phyloP scores from a whole-genome alignment of 2,888 invertebrate genomes.

The Anoplius nigerrimus region DNA sequence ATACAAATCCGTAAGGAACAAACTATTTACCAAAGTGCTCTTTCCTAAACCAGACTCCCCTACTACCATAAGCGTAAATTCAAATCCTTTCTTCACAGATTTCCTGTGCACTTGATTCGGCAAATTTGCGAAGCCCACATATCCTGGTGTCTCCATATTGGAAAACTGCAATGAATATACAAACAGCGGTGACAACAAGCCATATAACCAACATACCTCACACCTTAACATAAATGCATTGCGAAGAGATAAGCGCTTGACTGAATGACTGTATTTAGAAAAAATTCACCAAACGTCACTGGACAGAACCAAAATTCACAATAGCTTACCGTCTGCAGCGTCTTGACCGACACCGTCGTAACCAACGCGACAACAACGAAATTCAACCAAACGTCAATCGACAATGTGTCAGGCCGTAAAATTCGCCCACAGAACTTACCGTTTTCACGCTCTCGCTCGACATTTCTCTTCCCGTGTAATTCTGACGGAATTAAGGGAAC shows the following conservation, averaged over 20 bases:
- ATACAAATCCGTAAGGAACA: conserved; percentile 96
- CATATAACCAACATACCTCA: not conserved
- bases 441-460: conserved; percentile 72
- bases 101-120: conserved; percentile 98
- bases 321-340: too few species aligned
- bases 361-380: too few species aligned
- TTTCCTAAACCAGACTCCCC: conserved; percentile 94
- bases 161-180: conserved; percentile 81
- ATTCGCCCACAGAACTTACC: conserved; percentile 50
- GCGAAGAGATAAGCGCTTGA: conserved; percentile 12
- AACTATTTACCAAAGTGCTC: conserved; percentile 95
- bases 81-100: conserved; percentile 98
- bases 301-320: not conserved
- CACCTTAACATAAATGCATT: not conserved
- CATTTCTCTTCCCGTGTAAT: conserved; percentile 50
- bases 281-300: conserved; percentile 17
- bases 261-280: conserved; percentile 1
- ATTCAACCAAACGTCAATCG: too few species aligned
- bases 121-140: conserved; percentile 94
- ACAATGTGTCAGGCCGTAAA: too few species aligned
- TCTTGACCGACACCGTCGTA: too few species aligned
- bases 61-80: conserved; percentile 98
- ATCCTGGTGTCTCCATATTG: conserved; percentile 89
- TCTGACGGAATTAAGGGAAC: not conserved
- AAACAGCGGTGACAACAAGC: conserved; percentile 11